These are phyloP conservation scores for Zhuqinia jingwanae DNA, from an alignment of 2,888 invertebrate species.

Conservation along the genomic window DNA sequence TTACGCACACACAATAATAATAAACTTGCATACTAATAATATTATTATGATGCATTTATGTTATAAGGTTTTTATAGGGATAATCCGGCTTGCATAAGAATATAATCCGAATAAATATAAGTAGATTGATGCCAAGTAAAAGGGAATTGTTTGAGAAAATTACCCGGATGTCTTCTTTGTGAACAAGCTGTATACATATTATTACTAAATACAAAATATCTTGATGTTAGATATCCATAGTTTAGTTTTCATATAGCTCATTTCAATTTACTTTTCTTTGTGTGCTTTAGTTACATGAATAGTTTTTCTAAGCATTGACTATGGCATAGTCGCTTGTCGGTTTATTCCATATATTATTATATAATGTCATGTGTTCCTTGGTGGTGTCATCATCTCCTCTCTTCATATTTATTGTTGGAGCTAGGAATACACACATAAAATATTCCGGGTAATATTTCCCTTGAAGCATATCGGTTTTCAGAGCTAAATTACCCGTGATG, in stretches of 20 bases:
- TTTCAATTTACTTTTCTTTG: not conserved
- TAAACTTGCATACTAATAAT: not conserved
- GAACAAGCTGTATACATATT: not conserved
- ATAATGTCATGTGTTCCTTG: conserved; percentile 57
- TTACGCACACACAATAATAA: not conserved
- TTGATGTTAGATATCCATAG: not conserved
- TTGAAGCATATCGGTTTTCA: conserved; percentile 69
- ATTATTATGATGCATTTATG: not conserved
- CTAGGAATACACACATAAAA: not conserved
- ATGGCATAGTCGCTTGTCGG: conserved; percentile 5
- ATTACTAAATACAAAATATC: not conserved
- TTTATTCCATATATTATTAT: conserved; percentile 38
- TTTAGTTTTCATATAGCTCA: not conserved
- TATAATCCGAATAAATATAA: not conserved
- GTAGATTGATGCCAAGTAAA: not conserved
- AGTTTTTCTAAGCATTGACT: conserved; percentile 57
- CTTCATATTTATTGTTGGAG: not conserved
- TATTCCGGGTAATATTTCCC: not conserved
- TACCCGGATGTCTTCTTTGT: not conserved
- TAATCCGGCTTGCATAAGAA: not conserved
- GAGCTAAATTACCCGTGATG: conserved; percentile 78
- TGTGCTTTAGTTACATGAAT: not conserved
- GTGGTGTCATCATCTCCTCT: conserved; percentile 12
- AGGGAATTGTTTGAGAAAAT: not conserved
- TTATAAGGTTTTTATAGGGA: not conserved